Evolutionary conservation across 2,113 vertebrate species (phyloP).

Genomic region (Ranitomeya imitator): DNA sequence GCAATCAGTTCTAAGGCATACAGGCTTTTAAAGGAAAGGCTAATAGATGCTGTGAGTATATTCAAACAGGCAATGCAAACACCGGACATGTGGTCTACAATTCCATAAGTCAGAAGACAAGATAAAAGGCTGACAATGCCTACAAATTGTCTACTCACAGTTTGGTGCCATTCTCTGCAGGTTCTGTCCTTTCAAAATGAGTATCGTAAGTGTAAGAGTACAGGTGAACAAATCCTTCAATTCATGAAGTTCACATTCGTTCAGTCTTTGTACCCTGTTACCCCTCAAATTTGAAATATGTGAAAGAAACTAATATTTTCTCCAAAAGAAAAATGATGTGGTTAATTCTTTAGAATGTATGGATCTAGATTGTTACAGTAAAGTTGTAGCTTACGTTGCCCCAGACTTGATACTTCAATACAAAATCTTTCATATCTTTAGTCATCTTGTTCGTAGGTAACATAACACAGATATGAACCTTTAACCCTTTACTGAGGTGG

Average conservation of each 20-base stretch:
- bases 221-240: conserved; percentile 38
- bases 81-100: conserved; percentile 47
- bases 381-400: too few relatives aligned
- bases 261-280: not conserved
- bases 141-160: conserved; percentile 43
- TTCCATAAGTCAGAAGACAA: conserved; percentile 39
- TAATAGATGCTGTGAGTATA: conserved; percentile 32
- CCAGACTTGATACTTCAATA: too few relatives aligned
- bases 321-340: not conserved
- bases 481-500: too few relatives aligned
- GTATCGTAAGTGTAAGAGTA: conserved; percentile 30
- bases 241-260: conserved; percentile 25
- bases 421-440: too few relatives aligned
- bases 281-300: not conserved
- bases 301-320: not conserved
- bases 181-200: conserved; percentile 28
- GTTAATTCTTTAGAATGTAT: not conserved
- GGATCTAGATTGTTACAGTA: too few relatives aligned
- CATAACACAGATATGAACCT: too few relatives aligned
- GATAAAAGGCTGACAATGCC: conserved; percentile 50
- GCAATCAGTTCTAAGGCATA: not conserved
- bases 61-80: conserved; percentile 49
- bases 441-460: too few relatives aligned
- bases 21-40: not conserved
- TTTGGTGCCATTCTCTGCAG: conserved; percentile 52